Evolutionary conservation across 1,140 invertebrate species (phyloP), one percentile per base, ranked within the genome.

Genomic region (Diabrotica virgifera): DNA sequence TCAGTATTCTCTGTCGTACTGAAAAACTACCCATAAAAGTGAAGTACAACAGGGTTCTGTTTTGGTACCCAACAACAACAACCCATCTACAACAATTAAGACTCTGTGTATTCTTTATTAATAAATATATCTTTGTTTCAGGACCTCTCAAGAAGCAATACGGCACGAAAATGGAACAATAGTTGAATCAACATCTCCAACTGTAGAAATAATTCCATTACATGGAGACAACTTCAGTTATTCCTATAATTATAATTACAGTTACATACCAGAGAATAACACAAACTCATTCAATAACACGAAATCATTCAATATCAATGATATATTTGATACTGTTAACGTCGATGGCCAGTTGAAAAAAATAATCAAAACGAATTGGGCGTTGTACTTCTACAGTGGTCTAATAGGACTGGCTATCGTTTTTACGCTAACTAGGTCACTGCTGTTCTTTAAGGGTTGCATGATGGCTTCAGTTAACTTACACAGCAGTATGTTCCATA

Each of bases 391-490:
- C 13, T 83, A 82, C 56, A 70, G 75, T 1, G 73, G 11, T 0
- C 24, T 83, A 1, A 79, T 80, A 12, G 62, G 76, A 5, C 59
- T 55, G 8, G 68, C 77, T 5, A 72, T 82, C 5, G 59, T 84
- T 0, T 61, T 81, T 5, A 78, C 80, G 4, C 38, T 83, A 36
- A 58, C 77, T 0, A 69, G 87, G 61, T 85, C 85, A 3, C 81
- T 87, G 38, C 79, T 86, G 52, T 95, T 93, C 78, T 94, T 94
- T 78, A 85, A 86, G 68, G 81, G 92, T n/a, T 77, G 85, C 70
- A 90, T 94, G 85, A 87, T 83, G 8, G 83, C 93, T 0, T 93
- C 92, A 0, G 84, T 85, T 63, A 88, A 84, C 40, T 80, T 97
- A 6, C 94, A 97, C 76, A 87, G 92, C 72, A 81, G 79, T 0